Percentiles rank a stretch among this genome's conserved stretches.
These are phyloP conservation scores for Acleris laterana DNA, from an alignment of 2,888 invertebrate genomes.

Conservation along the genomic window DNA sequence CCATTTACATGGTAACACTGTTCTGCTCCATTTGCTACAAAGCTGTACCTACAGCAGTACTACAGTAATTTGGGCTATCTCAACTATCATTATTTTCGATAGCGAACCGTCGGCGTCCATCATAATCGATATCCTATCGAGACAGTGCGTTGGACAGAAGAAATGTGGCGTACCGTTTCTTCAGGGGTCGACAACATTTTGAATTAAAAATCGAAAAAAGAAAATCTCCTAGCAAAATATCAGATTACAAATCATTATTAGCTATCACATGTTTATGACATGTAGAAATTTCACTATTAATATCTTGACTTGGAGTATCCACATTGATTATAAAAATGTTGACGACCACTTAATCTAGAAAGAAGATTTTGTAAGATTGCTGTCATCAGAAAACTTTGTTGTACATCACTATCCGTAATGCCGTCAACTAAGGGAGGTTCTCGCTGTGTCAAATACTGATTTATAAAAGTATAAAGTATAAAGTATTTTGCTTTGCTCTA, in stretches of 20 bases:
- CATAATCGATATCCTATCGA: slow-evolving; percentile 59
- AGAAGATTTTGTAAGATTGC: slow-evolving; percentile 53
- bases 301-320: background rate
- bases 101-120: slow-evolving; percentile 53
- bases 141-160: slow-evolving; percentile 60
- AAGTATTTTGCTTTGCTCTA: no score
- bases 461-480: no score
- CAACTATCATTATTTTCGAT: slow-evolving; percentile 51
- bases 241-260: background rate
- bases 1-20: slow-evolving; percentile 13
- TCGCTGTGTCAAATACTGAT: background rate
- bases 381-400: slow-evolving; percentile 61
- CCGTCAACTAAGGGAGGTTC: slow-evolving; percentile 38
- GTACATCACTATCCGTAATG: slow-evolving; percentile 52
- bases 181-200: slow-evolving; percentile 54
- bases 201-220: background rate
- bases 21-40: slow-evolving; percentile 13
- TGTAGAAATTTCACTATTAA: background rate
- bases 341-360: slow-evolving; percentile 43
- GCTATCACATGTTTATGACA: background rate
- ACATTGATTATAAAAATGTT: slow-evolving; percentile 47
- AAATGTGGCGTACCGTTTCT: slow-evolving; percentile 51
- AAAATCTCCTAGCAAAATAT: background rate
- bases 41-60: slow-evolving; percentile 18
- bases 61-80: slow-evolving; percentile 32